These are phyloP conservation scores for Drosophila varians DNA, from an alignment of 1,140 invertebrate genomes.

Conservation along the genomic window DNA sequence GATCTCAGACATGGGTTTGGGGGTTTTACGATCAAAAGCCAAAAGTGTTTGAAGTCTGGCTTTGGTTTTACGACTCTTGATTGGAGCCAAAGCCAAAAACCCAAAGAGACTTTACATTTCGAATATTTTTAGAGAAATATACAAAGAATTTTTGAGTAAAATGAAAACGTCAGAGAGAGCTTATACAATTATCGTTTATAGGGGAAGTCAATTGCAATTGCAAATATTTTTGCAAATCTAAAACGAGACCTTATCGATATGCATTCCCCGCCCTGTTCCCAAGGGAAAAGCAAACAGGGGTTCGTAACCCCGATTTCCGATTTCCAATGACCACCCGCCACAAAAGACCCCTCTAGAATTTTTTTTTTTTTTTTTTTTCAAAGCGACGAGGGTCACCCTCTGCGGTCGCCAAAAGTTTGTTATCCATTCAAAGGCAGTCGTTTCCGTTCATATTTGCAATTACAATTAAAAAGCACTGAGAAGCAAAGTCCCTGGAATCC, in stretches of 20 bases:
- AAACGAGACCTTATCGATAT: neutral
- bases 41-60: conserved; percentile 4
- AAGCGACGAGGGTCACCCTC: conserved; percentile 1
- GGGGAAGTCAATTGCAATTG: neutral
- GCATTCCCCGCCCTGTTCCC: no score
- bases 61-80: conserved; percentile 22
- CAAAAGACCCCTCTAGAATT: neutral
- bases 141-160: no score
- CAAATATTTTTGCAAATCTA: neutral
- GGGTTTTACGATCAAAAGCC: conserved; percentile 23
- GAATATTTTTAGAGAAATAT: no score
- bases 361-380: neutral
- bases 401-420: conserved; percentile 30
- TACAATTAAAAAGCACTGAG: conserved; percentile 52
- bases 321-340: neutral
- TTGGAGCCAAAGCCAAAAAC: no score
- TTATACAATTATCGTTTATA: no score
- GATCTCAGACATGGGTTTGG: conserved; percentile 28
- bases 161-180: no score
- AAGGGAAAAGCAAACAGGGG: neutral
- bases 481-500: neutral
- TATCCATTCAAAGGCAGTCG: conserved; percentile 64
- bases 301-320: conserved; percentile 15
- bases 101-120: no score
- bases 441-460: conserved; percentile 76